phyloP scores from a whole-genome alignment of 2,113 vertebrate genomes.

The Chaetorhynchus papuensis region DNA sequence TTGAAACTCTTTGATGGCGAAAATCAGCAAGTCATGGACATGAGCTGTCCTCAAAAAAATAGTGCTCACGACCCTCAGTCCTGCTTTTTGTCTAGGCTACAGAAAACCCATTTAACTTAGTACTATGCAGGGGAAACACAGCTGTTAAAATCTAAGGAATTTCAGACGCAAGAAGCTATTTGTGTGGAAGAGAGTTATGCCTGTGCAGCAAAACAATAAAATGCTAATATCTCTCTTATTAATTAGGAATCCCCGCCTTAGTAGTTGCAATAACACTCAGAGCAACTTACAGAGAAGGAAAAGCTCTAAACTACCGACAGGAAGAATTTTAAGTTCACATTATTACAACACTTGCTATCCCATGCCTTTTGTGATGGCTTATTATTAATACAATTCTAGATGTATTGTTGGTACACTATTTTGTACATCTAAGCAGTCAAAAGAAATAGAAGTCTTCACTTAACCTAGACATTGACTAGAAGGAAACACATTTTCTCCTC shows the following conservation, averaged over 20 bases:
- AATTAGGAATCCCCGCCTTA: constrained; percentile 6
- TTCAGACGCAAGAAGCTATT: not conserved
- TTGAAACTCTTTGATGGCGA: not conserved
- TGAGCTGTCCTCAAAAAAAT: not conserved
- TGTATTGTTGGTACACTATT: not conserved
- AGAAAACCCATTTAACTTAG: not conserved
- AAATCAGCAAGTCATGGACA: not conserved
- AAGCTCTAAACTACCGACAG: not conserved
- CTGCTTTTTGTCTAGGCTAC: not conserved
- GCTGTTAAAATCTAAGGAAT: not conserved
- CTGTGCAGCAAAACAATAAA: not conserved
- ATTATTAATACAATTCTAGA: not conserved
- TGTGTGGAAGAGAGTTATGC: not conserved
- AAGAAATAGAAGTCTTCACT: not conserved
- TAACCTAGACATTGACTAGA: not conserved
- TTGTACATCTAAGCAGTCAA: not conserved
- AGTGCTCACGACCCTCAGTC: not conserved
- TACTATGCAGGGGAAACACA: not conserved
- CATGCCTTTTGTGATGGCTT: not conserved
- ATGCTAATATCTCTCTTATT: not conserved
- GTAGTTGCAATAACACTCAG: constrained; percentile 43
- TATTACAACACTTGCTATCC: not conserved
- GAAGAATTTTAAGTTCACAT: constrained; percentile 58
- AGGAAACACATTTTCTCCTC: not conserved
- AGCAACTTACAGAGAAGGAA: constrained; percentile 29